Evolutionary conservation across 2,797 vertebrate species (phyloP), one percentile per base, ranked within the genome.

Genomic region (Falco novaeseelandiae): DNA sequence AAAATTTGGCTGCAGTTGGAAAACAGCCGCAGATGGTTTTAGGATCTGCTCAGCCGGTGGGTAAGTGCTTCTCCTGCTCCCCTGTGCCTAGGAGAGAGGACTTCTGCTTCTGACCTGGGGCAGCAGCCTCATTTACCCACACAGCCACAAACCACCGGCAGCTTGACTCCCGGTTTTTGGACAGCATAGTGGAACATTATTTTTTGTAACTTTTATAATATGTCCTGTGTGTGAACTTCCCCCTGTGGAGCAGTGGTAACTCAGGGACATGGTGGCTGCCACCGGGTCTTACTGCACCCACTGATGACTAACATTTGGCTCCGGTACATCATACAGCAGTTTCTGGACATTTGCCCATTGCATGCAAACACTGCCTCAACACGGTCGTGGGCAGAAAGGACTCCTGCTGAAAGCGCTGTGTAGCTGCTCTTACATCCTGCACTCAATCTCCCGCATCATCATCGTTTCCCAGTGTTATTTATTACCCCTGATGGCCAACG

Each of bases 11-110:
- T 78, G 52, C 34, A 2, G 77, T 40, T 19, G 57, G 51, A 9
- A 30, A 70, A 4, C 18, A 29, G 59, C 34, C 0, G 0, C 51
- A 48, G 82, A 20, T 2, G 38, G 18, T 36, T 51, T 42, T 8
- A 3, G 57, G 61, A 69, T 72, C 57, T 61, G 73, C 69, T 62
- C 46, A 29, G 81, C 27, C 0, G 1, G 11, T 18, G 62, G 15
- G 8, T 38, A n/a, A 10, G 34, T 34, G 40, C 26, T 79, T 4
- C 73, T 69, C 36, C 57, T 48, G 65, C 89, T 92, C 77, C 49
- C 55, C 69, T 8, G 10, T 2, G 8, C 40, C 23, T 83, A 14
- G n/a, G 16, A n/a, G 42, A 0, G 4, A 86, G 65, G 38, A 22
- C 2, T 70, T 83, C 32, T 79, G 62, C 62, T 63, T 16, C 74